Evolutionary conservation across 2,113 vertebrate genomes (phyloP), one percentile per base, ranked within the genome.

Genomic region (Anoura caudifer): DNA sequence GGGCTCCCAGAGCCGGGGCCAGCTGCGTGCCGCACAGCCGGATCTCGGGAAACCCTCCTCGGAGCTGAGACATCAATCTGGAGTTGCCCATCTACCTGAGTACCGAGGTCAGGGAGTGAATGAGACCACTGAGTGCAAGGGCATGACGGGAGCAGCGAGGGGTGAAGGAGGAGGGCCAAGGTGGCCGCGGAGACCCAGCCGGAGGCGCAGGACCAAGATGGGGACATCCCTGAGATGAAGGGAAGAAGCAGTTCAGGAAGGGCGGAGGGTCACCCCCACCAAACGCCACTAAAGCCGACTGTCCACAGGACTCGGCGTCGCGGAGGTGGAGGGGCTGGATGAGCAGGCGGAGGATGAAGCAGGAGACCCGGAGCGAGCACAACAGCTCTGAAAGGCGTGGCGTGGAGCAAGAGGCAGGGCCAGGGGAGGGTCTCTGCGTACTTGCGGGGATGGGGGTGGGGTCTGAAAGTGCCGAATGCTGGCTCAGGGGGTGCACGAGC

Each of bases 221-320:
- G 7, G 56, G 56, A 56, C 54, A 70, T 24, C 43, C 19, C 15
- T 1, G 65, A 67, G 47, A 43, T 17, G 26, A 28, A 31, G 59
- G 33, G 38, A 31, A 63, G 61, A 26, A 45, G 50, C 13, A 20
- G 10, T 20, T 67, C 77, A 36, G 38, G 82, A 56, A 76, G 47
- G 43, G 50, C 59, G 52, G 70, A 72, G 12, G 7, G 15, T 14
- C 45, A 28, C 50, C 17, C 43, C n/a, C 14, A 12, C 9, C 43
- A 2, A 10, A 38, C 4, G 38, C 11, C 75, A 38, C 45, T 5
- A 13, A n/a, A 43, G 20, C 14, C 54, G 3, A 9, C 2, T 4
- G 5, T n/a, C 86, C 45, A 15, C 0, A 0, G 11, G 56, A 19
- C 41, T 28, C 0, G 1, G 52, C 26, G 7, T 14, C 45, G 4